A percentile compares a stretch with the other conserved stretches of the same genome.
phyloP scores from a whole-genome alignment of 2,888 invertebrate species.

The Panopea generosa region DNA sequence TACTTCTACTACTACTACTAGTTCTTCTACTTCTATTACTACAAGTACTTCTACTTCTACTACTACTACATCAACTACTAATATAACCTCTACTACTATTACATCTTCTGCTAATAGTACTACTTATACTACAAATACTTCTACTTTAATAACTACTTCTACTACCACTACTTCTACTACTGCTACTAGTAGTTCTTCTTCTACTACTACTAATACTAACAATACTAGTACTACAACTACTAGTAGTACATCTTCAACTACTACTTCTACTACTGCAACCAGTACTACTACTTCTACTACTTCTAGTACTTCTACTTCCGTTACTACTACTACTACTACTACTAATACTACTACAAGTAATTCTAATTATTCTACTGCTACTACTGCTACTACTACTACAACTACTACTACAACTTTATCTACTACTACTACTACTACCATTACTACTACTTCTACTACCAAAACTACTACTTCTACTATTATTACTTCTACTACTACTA shows the following conservation, averaged over 20 bases:
- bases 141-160: no score
- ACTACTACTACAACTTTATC: no score
- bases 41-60: neutral
- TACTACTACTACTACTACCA: no score
- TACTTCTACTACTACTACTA: neutral
- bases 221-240: neutral
- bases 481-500: no score
- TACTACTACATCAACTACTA: neutral
- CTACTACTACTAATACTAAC: no score
- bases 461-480: no score
- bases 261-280: neutral
- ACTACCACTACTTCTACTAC: neutral
- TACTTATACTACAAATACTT: neutral
- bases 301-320: neutral
- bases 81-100: neutral
- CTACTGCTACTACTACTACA: constrained; percentile 3
- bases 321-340: neutral
- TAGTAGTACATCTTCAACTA: neutral
- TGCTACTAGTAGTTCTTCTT: neutral
- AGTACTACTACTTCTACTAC: neutral
- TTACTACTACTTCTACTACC: no score
- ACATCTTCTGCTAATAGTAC: no score
- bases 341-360: neutral
- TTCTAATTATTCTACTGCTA: neutral
- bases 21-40: neutral